Evolutionary conservation across 2,797 vertebrate species (phyloP).

Genomic region (Ataeniobius toweri): DNA sequence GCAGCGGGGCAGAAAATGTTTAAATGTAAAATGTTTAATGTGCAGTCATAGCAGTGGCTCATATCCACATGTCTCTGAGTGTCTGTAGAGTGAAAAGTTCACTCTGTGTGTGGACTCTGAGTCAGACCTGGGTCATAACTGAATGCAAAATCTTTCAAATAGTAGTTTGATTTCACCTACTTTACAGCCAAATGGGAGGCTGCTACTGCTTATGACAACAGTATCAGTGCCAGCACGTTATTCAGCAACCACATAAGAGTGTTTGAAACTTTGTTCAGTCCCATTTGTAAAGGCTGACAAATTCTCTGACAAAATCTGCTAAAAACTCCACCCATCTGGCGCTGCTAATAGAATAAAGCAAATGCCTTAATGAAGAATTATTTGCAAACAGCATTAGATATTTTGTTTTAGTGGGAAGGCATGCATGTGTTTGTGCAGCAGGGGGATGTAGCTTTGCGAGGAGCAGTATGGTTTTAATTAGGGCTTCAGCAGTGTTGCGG

Average conservation of each 20-base stretch:
- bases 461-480: conserved; percentile 79
- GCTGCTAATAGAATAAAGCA: conserved; percentile 39
- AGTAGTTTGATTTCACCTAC: conserved; percentile 44
- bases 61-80: conserved; percentile 26
- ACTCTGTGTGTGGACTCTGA: conserved; percentile 54
- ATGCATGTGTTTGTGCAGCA: conserved; percentile 16
- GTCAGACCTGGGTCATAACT: conserved; percentile 52
- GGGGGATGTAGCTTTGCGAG: conserved; percentile 38
- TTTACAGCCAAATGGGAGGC: conserved; percentile 60
- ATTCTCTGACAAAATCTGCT: conserved; percentile 37
- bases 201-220: conserved; percentile 53
- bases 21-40: conserved; percentile 33
- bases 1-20: conserved; percentile 27
- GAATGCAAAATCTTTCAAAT: conserved; percentile 39
- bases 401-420: conserved; percentile 11
- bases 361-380: conserved; percentile 39
- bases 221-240: conserved; percentile 31
- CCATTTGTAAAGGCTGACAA: conserved; percentile 45
- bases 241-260: conserved; percentile 45
- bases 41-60: conserved; percentile 18
- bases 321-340: conserved; percentile 49
- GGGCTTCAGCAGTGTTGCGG: conserved; percentile 80
- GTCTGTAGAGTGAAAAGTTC: conserved; percentile 62
- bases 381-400: conserved; percentile 39
- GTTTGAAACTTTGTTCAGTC: conserved; percentile 23